Evolutionary conservation across 2,113 vertebrate species (phyloP), one percentile per base, ranked within the genome.

Genomic region (Dryoscopus gambensis): DNA sequence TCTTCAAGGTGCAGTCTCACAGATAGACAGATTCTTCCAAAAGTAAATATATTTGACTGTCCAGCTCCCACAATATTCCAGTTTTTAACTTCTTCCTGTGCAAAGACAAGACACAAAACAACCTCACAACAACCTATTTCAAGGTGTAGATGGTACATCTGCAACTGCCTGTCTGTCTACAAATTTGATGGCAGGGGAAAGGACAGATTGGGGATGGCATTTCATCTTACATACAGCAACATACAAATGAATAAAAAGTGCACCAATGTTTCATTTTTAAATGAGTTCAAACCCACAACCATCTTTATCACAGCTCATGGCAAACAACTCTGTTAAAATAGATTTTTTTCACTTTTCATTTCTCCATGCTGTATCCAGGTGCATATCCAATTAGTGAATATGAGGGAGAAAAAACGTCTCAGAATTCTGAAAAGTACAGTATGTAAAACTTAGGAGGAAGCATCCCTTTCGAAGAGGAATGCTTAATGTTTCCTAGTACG

Each of bases 331-430:
- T 10, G 11, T 16, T 57, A 69, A 78, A 75, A 3, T 1, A 20
- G 31, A 35, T 56, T 49, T 77, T 25, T 50, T 78, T 30, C 11
- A 1, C 7, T 86, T 89, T 74, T 44, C 15, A 19, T 56, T 95
- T 77, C n/a, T 84, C 15, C 52, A 47, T 30, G 11, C 7, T 78
- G 15, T 35, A 74, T 15, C 19, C 47, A 63, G 27, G 16, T 67
- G 9, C 7, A 5, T 15, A 11, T 15, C 31, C 28, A 56, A 57
- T 46, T 50, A 81, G 10, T 23, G 8, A 8, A 49, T 31, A 53
- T 2, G 3, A 7, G 8, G 2, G 10, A 1, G 3, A 3, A 10
- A 9, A 10, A 50, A 21, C n/a, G 1, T 19, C 18, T 55, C 22
- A 52, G 14, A 67, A 74, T 78, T 76, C 28, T 69, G 16, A 25